These are phyloP conservation scores for Agrotis puta DNA, from an alignment of 2,888 invertebrate species.

Conservation along the genomic window DNA sequence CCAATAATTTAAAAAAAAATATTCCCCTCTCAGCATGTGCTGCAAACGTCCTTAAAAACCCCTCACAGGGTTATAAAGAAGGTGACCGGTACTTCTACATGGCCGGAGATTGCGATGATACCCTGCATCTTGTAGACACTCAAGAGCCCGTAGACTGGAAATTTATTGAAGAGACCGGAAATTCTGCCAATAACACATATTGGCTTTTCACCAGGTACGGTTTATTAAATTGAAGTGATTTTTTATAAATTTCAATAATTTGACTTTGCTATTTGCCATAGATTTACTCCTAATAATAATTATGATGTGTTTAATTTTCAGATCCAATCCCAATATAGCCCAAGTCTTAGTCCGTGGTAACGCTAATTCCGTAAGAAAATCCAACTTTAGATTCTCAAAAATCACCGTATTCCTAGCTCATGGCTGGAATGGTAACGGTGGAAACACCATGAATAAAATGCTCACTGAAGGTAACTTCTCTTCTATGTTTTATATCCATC, in stretches of 20 bases:
- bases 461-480: constrained; percentile 74
- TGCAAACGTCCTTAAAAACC: constrained; percentile 73
- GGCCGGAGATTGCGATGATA: constrained; percentile 75
- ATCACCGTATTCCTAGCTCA: constrained; percentile 77
- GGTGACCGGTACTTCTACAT: constrained; percentile 76
- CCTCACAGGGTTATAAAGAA: constrained; percentile 69
- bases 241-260: too few relatives aligned
- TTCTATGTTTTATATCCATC: not conserved
- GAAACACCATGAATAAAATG: constrained; percentile 71
- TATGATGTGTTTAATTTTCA: constrained; percentile 56
- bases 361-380: constrained; percentile 64
- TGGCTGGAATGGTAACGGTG: constrained; percentile 81
- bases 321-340: constrained; percentile 68
- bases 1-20: not conserved
- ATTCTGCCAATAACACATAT: constrained; percentile 72
- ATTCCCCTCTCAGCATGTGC: constrained; percentile 66
- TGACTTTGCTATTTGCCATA: too few relatives aligned
- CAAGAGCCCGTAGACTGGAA: constrained; percentile 69
- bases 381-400: constrained; percentile 72
- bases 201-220: constrained; percentile 79
- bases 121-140: constrained; percentile 71
- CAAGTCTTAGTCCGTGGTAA: constrained; percentile 69
- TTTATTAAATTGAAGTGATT: constrained; percentile 24
- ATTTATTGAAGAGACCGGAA: constrained; percentile 64
- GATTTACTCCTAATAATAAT: not conserved